Percentiles rank a stretch among this genome's conserved stretches.
Evolutionary conservation across 2,888 invertebrate species (phyloP).

Genomic region (Bibio marci): DNA sequence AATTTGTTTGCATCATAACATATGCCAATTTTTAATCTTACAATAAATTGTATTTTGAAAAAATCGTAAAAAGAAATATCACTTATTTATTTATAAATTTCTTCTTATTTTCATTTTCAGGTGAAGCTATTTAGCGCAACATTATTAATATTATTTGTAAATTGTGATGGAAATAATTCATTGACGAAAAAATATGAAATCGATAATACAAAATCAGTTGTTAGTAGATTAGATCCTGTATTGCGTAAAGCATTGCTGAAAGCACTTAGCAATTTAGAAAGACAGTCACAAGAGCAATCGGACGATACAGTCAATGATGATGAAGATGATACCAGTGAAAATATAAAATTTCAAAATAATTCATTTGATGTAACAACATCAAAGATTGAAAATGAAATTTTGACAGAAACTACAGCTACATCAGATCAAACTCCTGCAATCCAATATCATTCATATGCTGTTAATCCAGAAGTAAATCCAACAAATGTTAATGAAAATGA

Average conservation of each 20-base stretch:
- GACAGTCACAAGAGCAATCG: slow-evolving; percentile 33
- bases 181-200: not conserved
- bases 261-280: slow-evolving; percentile 59
- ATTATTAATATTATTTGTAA: too few species aligned
- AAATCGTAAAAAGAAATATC: too few species aligned
- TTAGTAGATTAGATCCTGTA: slow-evolving; percentile 41
- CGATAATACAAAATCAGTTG: slow-evolving; percentile 3
- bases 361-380: slow-evolving; percentile 22
- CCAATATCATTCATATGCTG: slow-evolving; percentile 40
- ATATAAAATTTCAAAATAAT: too few species aligned
- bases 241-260: slow-evolving; percentile 42
- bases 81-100: too few species aligned
- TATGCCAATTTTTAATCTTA: too few species aligned
- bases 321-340: slow-evolving; percentile 17
- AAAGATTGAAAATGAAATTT: slow-evolving; percentile 27
- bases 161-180: too few species aligned
- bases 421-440: slow-evolving; percentile 30
- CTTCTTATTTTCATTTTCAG: too few species aligned
- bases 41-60: too few species aligned
- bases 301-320: slow-evolving; percentile 17
- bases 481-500: not conserved
- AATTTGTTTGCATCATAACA: too few species aligned
- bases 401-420: slow-evolving; percentile 31
- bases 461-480: slow-evolving; percentile 11
- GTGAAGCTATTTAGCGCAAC: too few species aligned